These are phyloP conservation scores for Tokudaia muenninki DNA, from an alignment of 2,797 vertebrate species.

Conservation along the genomic window DNA sequence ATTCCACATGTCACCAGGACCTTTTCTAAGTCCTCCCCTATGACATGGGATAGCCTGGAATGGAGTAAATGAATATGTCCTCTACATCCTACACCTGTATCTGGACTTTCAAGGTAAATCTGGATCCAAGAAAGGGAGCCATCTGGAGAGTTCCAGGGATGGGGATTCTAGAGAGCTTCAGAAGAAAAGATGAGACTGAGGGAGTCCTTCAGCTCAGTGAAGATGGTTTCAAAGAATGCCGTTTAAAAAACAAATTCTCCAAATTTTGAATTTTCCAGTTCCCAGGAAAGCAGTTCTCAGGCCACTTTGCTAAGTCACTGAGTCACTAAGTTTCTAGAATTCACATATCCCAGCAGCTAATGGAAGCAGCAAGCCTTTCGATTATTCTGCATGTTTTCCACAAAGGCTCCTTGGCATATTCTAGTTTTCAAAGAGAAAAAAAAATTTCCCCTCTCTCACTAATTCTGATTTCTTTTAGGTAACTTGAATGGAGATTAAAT, in stretches of 20 bases:
- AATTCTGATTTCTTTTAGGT: conserved; percentile 54
- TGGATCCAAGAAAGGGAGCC: not conserved
- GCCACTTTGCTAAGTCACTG: conserved; percentile 59
- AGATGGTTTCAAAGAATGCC: conserved; percentile 45
- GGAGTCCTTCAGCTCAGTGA: not conserved
- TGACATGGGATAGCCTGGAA: not conserved
- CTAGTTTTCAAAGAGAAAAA: conserved; percentile 36
- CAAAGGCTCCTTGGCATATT: not conserved
- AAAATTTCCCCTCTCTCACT: not conserved
- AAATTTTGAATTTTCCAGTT: not conserved
- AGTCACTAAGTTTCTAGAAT: conserved; percentile 54
- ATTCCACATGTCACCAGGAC: not conserved
- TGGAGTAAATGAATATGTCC: not conserved
- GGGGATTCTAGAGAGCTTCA: not conserved
- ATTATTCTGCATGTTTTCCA: not conserved
- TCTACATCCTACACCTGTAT: not conserved
- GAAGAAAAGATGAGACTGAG: not conserved
- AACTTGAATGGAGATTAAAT: conserved; percentile 47
- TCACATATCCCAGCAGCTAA: not conserved
- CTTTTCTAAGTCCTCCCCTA: not conserved
- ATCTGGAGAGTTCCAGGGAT: not conserved
- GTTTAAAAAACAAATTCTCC: conserved; percentile 40
- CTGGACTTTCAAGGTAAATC: not conserved
- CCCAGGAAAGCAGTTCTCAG: not conserved
- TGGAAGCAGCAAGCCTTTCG: conserved; percentile 30